Percentiles rank a stretch among this genome's conserved stretches.
Evolutionary conservation across 2,888 invertebrate genomes (phyloP).

Genomic region (Osmoderma eremita): DNA sequence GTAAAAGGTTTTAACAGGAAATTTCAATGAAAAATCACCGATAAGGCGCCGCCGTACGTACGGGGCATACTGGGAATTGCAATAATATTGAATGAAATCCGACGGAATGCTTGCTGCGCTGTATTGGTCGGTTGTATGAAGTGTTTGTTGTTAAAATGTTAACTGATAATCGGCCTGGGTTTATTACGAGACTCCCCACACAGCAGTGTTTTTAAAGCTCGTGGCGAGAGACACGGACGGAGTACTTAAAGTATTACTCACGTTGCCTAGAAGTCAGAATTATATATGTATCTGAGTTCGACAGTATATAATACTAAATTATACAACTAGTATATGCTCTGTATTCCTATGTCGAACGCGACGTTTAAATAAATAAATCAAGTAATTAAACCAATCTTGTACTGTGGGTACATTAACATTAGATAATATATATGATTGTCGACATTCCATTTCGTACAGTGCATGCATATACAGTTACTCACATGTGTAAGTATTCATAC

Average conservation of each 20-base stretch:
- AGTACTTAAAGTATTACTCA: slow-evolving; percentile 4
- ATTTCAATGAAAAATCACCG: neutral
- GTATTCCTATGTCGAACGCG: neutral
- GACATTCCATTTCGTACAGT: no score
- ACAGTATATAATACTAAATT: neutral
- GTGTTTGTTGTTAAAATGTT: slow-evolving; percentile 13
- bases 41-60: neutral
- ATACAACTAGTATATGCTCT: neutral
- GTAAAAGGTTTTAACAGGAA: neutral
- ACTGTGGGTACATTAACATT: no score
- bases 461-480: no score
- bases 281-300: slow-evolving; percentile 1
- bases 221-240: neutral
- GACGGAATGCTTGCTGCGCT: neutral
- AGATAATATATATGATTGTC: no score
- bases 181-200: slow-evolving; percentile 1
- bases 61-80: neutral
- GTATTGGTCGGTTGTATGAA: neutral
- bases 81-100: no score
- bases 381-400: no score
- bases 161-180: neutral
- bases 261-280: neutral
- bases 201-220: neutral
- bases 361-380: no score
- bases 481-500: no score